phyloP scores from a whole-genome alignment of 1,140 invertebrate species.

The Ips nitidus region DNA sequence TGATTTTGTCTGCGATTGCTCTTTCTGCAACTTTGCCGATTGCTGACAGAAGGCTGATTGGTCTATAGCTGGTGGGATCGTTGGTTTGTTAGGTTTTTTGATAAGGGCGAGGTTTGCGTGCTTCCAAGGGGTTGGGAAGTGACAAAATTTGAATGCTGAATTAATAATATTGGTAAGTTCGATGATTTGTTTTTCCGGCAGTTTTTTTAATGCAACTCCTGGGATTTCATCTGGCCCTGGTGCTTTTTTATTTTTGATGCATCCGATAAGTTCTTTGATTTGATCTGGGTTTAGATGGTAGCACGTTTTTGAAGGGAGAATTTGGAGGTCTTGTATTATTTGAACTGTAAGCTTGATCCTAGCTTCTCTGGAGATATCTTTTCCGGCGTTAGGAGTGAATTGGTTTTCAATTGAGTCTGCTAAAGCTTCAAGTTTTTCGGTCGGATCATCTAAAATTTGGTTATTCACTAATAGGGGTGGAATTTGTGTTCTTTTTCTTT shows the following conservation, averaged over 20 bases:
- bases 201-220: not conserved
- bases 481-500: too few species aligned
- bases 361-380: not conserved
- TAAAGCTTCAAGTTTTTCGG: not conserved
- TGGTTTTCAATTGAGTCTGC: not conserved
- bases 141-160: not conserved
- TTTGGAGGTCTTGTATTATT: too few species aligned
- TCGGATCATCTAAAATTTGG: not conserved
- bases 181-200: not conserved
- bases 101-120: not conserved
- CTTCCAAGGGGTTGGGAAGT: slow-evolving; percentile 3
- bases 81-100: not conserved
- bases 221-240: slow-evolving; percentile 9
- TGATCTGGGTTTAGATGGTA: not conserved
- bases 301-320: not conserved
- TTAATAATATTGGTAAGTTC: not conserved
- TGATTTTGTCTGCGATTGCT: not conserved
- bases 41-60: not conserved
- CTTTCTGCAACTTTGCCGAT: not conserved
- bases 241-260: slow-evolving; percentile 16
- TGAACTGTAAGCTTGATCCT: not conserved
- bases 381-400: not conserved
- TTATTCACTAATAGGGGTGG: not conserved
- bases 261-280: slow-evolving; percentile 4
- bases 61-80: not conserved